Percentiles rank a stretch among this genome's conserved stretches.
Evolutionary conservation across 2,113 vertebrate species (phyloP).

Genomic region (Megalops atlanticus): DNA sequence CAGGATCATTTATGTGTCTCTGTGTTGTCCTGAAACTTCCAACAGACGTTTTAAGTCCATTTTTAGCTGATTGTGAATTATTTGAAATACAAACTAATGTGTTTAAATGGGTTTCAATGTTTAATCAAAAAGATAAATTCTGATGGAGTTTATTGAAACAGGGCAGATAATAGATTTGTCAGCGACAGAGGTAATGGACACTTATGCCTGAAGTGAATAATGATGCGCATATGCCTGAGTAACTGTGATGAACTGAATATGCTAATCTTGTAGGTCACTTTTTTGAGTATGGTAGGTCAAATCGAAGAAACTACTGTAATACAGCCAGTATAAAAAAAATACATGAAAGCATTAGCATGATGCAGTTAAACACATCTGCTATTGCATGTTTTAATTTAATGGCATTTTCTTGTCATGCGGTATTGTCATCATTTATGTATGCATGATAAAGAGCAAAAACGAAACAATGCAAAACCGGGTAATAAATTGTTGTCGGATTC

Average conservation of each 20-base stretch:
- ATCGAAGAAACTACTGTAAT: neutral
- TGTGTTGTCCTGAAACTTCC: too few species aligned
- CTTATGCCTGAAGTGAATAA: too few species aligned
- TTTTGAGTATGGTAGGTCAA: neutral
- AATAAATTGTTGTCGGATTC: neutral
- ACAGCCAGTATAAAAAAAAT: neutral
- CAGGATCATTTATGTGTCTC: too few species aligned
- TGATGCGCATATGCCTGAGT: neutral
- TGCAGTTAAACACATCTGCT: neutral
- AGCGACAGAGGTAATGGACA: too few species aligned
- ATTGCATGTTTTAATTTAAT: neutral
- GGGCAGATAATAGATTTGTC: too few species aligned
- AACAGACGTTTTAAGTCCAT: too few species aligned
- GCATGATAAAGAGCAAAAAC: neutral
- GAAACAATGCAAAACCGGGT: neutral
- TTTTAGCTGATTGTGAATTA: too few species aligned
- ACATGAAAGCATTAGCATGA: neutral
- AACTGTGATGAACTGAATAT: neutral
- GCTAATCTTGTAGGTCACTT: neutral
- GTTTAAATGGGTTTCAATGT: too few species aligned
- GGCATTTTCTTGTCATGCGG: neutral
- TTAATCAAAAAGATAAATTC: too few species aligned
- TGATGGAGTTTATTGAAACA: too few species aligned
- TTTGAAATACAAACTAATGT: too few species aligned
- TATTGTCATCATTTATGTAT: neutral